Base-by-base conservation (phyloP, 2,113 vertebrate genomes). In the Heterochromis multidens region DNA sequence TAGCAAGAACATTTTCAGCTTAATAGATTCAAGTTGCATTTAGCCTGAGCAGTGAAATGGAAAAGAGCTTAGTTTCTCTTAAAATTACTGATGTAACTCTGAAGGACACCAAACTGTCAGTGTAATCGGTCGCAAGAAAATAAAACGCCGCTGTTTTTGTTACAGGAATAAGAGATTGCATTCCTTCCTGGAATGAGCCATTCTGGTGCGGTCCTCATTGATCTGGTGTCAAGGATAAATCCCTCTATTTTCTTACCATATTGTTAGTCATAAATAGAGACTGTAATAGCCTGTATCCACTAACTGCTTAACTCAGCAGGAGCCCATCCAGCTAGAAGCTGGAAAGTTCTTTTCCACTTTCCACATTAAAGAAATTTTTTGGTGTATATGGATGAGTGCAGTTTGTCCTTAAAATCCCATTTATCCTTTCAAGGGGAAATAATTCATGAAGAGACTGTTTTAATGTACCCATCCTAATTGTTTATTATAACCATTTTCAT, bases 111-210 rank as follows among this genome's bases (percentile, higher is more conserved):
- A n/a, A 2, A 54, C 23, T 25, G 46, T 80, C 23, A 21, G 11
- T 29, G 35, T 74, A 37, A 79, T 21, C 6, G 2, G 14, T 46
- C 12, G 25, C 29, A 40, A 25, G 23, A 13, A 1, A 25, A 3
- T 54, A 65, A 33, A 49, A 52, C 0, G 1, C 4, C 12, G 13
- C 31, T 29, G 46, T 2, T 65, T 80, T 43, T 5, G 25, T 81
- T 31, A 25, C n/a, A 35, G 72, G 58, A 80, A 70, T 16, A 29
- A 43, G 59, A 67, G 17, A 60, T 61, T 29, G n/a, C 37, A 23
- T 7, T 60, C 13, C 54, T 85, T 90, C 78, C 61, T 62, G 85
- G 84, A 89, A 90, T 63, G 21, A 78, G 77, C 3, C 52, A 27
- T n/a, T 65, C 37, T 77, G 43, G 3, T 31, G 62, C 16, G 65